Evolutionary conservation across 2,113 vertebrate genomes (phyloP), one percentile per base, ranked within the genome.

Genomic region (Gallinago paraguaiae): DNA sequence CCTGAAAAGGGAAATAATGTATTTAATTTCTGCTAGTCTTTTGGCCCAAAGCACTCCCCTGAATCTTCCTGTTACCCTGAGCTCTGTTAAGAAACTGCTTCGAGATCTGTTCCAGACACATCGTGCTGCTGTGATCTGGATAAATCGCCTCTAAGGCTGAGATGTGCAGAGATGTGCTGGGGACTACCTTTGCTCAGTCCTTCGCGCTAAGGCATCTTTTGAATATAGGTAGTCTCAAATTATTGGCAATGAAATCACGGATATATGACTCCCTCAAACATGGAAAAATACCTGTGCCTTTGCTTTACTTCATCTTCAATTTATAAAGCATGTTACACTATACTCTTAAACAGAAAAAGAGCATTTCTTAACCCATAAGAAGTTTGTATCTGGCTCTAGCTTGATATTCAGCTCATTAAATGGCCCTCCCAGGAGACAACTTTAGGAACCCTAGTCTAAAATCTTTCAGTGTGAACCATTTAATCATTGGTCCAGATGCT

Each of bases 231-330:
- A 78, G 31, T 53, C 50, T 69, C 54, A 53, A 79, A 35, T 65
- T n/a, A 61, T 8, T 86, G 59, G 9, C 45, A 60, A n/a, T 43
- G 0, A 69, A 82, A 30, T 82, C 13, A 33, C 2, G 5, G 76
- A 24, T 13, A 7, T 11, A 13, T 1, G 3, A 74, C 25, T 67
- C 18, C 25, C 24, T 61, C 0, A 0, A 86, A 81, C 27, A n/a
- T 7, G 11, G 22, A 53, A 83, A 90, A 86, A n/a, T 33, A 65
- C 23, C 28, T 4, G 16, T 81, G 4, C 23, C 14, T 57, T 78
- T 67, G 1, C 13, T 64, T 13, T 80, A 11, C 53, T 76, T 82
- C 67, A 82, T 15, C 2, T 10, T 86, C 27, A 48, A 10, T 69
- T 93, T 2, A 1, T 54, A 86, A 65, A 74, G 2, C 10, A 39